Conservation (phyloP, 2,113 vertebrate genomes). For the Todiramphus chloris region DNA sequence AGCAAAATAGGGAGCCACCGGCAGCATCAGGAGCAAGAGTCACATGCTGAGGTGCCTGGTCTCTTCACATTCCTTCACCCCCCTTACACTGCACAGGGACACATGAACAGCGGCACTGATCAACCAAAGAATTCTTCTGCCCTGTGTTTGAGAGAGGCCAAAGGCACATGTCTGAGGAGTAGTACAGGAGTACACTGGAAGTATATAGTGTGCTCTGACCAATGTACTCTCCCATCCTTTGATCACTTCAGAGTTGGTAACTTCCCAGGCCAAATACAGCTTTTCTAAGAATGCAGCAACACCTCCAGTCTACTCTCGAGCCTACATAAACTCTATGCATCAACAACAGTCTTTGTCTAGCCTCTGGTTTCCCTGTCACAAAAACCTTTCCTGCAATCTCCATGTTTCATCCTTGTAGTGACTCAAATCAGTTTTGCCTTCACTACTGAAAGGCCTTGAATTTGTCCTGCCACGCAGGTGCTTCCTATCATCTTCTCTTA, state of each 20-base stretch:
- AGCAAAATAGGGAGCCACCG: background rate
- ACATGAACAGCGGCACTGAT: accelerated
- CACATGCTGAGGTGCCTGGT: background rate
- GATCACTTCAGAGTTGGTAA: background rate
- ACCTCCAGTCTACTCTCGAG: background rate
- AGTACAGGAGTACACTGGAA: background rate
- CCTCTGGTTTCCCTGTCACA: background rate
- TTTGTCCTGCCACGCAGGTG: background rate
- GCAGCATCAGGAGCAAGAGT: background rate
- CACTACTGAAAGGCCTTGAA: background rate
- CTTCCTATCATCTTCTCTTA: background rate
- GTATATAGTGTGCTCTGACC: accelerated
- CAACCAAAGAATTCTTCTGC: background rate
- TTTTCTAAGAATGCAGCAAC: background rate
- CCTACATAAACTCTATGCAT: background rate
- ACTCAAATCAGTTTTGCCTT: background rate
- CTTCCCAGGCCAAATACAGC: background rate
- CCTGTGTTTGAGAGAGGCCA: background rate
- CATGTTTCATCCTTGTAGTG: background rate
- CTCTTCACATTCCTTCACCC: background rate
- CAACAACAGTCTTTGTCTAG: background rate
- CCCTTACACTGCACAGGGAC: background rate
- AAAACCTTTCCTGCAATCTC: background rate
- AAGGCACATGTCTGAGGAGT: background rate
- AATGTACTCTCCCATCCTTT: background rate